Evolutionary conservation across 2,113 vertebrate species (phyloP).

Genomic region (Phalacrocorax brasilianus): DNA sequence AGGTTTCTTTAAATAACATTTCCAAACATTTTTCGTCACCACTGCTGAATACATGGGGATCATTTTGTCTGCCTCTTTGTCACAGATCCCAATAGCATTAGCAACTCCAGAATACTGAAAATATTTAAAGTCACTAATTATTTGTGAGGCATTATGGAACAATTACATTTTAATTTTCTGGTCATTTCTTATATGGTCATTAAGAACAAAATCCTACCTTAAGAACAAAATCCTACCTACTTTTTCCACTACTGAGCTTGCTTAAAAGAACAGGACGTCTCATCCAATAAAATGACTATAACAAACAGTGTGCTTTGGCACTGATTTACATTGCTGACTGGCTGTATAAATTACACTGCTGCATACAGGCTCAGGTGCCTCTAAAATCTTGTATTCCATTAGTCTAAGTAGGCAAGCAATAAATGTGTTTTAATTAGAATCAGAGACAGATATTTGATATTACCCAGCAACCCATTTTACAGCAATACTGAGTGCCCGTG

Average conservation of each 20-base stretch:
- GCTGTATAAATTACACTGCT: background rate
- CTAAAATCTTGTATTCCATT: background rate
- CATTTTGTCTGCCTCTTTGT: constrained; percentile 67
- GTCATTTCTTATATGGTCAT: background rate
- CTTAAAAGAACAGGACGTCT: background rate
- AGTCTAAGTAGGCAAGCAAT: background rate
- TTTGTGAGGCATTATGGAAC: background rate
- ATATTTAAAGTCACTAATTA: background rate
- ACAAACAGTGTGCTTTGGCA: background rate
- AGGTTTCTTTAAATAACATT: constrained; percentile 73
- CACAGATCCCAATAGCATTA: constrained; percentile 75
- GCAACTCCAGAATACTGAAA: constrained; percentile 74
- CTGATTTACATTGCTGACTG: background rate
- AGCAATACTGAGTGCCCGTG: rapidly evolving
- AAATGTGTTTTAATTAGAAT: background rate
- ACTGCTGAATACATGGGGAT: constrained; percentile 80
- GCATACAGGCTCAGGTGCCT: background rate
- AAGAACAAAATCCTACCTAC: background rate
- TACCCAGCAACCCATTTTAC: background rate
- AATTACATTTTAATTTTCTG: background rate
- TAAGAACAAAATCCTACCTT: background rate
- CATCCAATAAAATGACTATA: background rate
- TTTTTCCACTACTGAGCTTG: background rate
- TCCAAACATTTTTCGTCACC: constrained; percentile 66
- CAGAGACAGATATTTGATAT: background rate